phyloP scores from a whole-genome alignment of 2,113 vertebrate genomes.

The Osmerus mordax region DNA sequence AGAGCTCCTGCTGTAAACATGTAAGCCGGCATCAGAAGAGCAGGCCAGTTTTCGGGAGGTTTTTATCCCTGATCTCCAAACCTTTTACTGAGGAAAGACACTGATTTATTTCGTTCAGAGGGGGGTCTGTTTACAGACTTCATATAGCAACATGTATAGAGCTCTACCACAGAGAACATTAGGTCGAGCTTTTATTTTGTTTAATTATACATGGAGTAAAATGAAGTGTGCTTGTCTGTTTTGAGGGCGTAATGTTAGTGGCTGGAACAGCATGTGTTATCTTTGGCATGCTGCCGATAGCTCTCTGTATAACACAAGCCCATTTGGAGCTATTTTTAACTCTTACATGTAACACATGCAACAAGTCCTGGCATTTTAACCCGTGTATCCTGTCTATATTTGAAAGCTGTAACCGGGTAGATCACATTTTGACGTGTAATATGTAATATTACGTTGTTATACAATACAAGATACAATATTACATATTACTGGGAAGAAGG shows the following conservation, averaged over 20 bases:
- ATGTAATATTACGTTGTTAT: too few relatives aligned
- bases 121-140: slow-evolving; percentile 22
- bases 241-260: slow-evolving; percentile 37
- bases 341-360: slow-evolving; percentile 1
- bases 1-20: slow-evolving; percentile 38
- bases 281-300: slow-evolving; percentile 41
- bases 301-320: slow-evolving; percentile 38
- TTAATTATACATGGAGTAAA: slow-evolving; percentile 57
- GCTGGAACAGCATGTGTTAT: slow-evolving; percentile 41
- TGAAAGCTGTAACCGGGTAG: background rate
- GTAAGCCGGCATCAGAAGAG: slow-evolving; percentile 27
- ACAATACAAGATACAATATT: too few relatives aligned
- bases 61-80: slow-evolving; percentile 22
- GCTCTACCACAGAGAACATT: slow-evolving; percentile 43
- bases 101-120: slow-evolving; percentile 31
- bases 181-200: slow-evolving; percentile 34
- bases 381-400: too few relatives aligned
- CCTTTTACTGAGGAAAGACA: slow-evolving; percentile 30
- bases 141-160: slow-evolving; percentile 41
- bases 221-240: slow-evolving; percentile 51
- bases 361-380: background rate
- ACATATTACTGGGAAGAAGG: too few relatives aligned
- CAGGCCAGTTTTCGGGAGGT: slow-evolving; percentile 24
- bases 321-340: slow-evolving; percentile 61
- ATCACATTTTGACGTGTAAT: background rate